These are phyloP conservation scores for Chondrosia reniformis DNA, from an alignment of 37 sponge, comb jelly and placozoan species.

Conservation along the genomic window DNA sequence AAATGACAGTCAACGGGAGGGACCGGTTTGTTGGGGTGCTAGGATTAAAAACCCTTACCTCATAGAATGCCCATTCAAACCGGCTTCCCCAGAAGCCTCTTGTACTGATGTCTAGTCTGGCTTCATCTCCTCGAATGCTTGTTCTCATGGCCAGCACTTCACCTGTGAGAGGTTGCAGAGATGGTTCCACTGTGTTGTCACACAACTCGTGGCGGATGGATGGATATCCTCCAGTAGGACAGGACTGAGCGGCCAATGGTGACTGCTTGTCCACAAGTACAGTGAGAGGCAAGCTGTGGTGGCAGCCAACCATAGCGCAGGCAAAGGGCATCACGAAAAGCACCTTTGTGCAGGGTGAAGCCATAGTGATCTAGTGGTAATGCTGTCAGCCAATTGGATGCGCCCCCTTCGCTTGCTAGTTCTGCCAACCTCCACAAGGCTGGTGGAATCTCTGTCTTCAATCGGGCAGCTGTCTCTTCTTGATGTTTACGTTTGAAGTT, in stretches of 20 bases:
- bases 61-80: background rate
- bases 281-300: no score
- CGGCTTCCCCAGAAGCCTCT: background rate
- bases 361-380: background rate
- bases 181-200: background rate
- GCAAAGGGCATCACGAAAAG: no score
- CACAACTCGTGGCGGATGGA: no score
- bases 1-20: no score
- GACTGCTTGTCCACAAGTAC: background rate
- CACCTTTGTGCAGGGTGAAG: no score
- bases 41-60: background rate
- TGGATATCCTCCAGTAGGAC: no score
- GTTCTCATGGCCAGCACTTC: background rate
- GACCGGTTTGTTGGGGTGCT: no score
- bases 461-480: no score
- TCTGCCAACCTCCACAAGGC: background rate
- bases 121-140: no score
- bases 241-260: background rate
- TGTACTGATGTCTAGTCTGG: conserved; percentile 5
- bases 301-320: no score
- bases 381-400: background rate
- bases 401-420: background rate
- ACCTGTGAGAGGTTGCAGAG: conserved; percentile 10
- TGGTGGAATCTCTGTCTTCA: no score
- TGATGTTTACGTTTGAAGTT: no score